phyloP scores from a whole-genome alignment of 2,888 invertebrate genomes.

The Drymonia ruficornis region DNA sequence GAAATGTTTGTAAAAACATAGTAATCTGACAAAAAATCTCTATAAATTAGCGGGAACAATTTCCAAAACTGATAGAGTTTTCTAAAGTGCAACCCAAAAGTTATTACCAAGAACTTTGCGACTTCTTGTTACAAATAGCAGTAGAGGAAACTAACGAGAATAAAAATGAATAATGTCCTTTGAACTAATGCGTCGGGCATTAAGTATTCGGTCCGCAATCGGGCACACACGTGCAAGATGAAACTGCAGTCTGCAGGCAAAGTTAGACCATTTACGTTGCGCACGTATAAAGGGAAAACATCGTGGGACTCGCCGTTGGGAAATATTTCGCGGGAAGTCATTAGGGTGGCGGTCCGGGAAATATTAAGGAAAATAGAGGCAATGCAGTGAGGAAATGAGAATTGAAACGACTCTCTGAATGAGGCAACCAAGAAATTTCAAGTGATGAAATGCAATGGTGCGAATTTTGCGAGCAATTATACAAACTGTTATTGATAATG shows the following conservation, averaged over 20 bases:
- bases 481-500: neutral
- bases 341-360: slow-evolving; percentile 37
- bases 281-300: slow-evolving; percentile 43
- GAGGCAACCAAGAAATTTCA: slow-evolving; percentile 12
- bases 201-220: slow-evolving; percentile 54
- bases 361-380: slow-evolving; percentile 41
- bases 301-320: slow-evolving; percentile 35
- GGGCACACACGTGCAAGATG: slow-evolving; percentile 48
- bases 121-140: slow-evolving; percentile 36
- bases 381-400: slow-evolving; percentile 17
- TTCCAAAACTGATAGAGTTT: neutral
- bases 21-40: no score
- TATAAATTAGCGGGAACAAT: no score
- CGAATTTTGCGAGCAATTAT: slow-evolving; percentile 3
- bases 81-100: neutral
- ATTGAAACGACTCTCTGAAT: slow-evolving; percentile 15
- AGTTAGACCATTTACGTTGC: slow-evolving; percentile 50
- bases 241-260: slow-evolving; percentile 46
- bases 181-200: slow-evolving; percentile 55
- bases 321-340: slow-evolving; percentile 50
- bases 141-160: slow-evolving; percentile 37
- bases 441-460: slow-evolving; percentile 6
- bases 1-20: no score
- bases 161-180: slow-evolving; percentile 56
- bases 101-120: slow-evolving; percentile 14